These are phyloP conservation scores for Heliocidaris erythrogramma DNA, from an alignment of 35 echinoderm and acorn worm species.

Conservation along the genomic window DNA sequence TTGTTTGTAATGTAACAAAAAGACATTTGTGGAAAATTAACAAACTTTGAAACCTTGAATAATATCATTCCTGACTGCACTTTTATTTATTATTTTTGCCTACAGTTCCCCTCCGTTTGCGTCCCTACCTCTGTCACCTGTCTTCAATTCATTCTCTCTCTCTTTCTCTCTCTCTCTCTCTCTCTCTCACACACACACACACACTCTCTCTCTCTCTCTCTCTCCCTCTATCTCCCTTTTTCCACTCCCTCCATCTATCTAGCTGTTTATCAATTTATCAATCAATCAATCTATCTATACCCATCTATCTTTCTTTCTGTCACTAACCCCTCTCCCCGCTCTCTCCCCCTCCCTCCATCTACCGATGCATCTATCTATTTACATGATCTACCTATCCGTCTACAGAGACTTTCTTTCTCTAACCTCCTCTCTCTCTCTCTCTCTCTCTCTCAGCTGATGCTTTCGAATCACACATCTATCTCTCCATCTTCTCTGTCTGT, in stretches of 20 bases:
- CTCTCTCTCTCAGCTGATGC: not conserved
- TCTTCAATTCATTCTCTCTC: not conserved
- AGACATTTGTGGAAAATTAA: no score
- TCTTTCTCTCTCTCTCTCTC: not conserved
- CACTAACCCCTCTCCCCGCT: no score
- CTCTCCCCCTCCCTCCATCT: not conserved
- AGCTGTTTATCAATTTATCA: no score
- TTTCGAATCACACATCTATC: not conserved
- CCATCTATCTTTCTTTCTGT: not conserved
- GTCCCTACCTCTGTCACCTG: not conserved
- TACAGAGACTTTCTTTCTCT: not conserved
- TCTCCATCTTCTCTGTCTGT: not conserved
- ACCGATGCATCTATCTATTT: not conserved
- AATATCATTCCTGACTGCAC: no score
- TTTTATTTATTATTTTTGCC: no score
- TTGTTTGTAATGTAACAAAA: no score
- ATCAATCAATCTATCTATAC: not conserved
- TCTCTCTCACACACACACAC: not conserved
- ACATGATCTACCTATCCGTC: not conserved
- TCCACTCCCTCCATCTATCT: no score
- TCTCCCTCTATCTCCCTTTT: not conserved
- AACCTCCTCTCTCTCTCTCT: not conserved
- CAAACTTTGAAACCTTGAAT: no score
- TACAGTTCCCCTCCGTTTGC: no score
- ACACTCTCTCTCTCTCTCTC: not conserved